Evolutionary conservation across 2,797 vertebrate species (phyloP).

Genomic region (Karalla daura): DNA sequence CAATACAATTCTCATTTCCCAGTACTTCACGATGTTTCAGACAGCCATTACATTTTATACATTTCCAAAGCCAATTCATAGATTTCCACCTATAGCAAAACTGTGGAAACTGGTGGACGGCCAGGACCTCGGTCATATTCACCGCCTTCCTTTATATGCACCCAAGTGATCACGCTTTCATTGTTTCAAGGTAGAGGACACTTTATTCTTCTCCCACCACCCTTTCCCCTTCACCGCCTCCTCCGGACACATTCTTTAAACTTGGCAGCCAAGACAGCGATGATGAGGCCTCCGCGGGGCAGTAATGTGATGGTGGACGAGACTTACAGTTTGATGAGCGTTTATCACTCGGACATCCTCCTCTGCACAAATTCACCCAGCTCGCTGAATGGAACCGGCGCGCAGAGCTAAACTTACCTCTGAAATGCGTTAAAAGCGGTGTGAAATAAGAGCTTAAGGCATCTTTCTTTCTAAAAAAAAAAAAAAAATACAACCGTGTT

Average conservation of each 20-base stretch:
- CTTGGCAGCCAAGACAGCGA: conserved; percentile 53
- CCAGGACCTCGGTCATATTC: not conserved
- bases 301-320: conserved; percentile 61
- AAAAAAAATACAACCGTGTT: not conserved
- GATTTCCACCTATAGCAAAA: too few relatives aligned
- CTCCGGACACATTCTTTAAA: conserved; percentile 41
- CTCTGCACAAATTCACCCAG: conserved; percentile 24
- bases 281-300: conserved; percentile 61
- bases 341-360: conserved; percentile 42
- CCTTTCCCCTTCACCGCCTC: conserved; percentile 29
- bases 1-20: too few relatives aligned
- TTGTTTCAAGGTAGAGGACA: conserved; percentile 40
- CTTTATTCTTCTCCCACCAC: conserved; percentile 1
- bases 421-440: not conserved
- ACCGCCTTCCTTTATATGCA: too few relatives aligned
- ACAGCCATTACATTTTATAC: too few relatives aligned
- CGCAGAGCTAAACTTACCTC: not conserved
- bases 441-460: not conserved
- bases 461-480: not conserved
- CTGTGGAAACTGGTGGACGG: too few relatives aligned
- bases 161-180: not conserved
- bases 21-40: too few relatives aligned
- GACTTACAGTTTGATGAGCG: conserved; percentile 64
- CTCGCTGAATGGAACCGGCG: conserved; percentile 22
- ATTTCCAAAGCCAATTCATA: too few relatives aligned